Conservation (phyloP, 2,113 vertebrate species). For the Ctenodactylus gundi region DNA sequence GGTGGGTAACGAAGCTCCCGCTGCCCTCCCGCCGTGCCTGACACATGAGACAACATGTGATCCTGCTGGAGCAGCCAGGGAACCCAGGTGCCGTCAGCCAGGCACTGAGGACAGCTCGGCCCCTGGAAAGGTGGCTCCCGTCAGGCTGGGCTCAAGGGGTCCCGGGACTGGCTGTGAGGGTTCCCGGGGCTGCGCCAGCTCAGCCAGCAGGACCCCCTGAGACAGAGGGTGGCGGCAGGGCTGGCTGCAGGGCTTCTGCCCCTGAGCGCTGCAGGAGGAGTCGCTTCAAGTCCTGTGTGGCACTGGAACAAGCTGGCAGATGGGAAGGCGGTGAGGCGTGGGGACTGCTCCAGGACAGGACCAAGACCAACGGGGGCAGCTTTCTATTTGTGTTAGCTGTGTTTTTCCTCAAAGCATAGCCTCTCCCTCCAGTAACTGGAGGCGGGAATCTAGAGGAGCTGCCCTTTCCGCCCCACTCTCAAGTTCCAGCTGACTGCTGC, state of each 20-base stretch:
- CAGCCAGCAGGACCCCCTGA: not conserved
- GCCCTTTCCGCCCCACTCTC: not conserved
- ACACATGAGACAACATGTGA: constrained; percentile 44
- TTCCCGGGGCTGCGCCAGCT: not conserved
- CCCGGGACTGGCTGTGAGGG: not conserved
- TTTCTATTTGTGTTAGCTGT: not conserved
- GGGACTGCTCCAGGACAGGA: not conserved
- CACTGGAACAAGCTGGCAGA: not conserved
- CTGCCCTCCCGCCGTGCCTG: not conserved
- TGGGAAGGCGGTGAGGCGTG: not conserved
- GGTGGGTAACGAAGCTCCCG: constrained; percentile 17
- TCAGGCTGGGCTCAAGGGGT: not conserved
- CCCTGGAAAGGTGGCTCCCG: not conserved
- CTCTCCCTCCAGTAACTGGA: not conserved
- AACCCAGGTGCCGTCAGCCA: not conserved
- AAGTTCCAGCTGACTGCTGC: not conserved
- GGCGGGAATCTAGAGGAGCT: not conserved
- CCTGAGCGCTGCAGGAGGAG: not conserved
- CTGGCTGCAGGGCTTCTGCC: not conserved
- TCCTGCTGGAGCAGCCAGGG: not conserved
- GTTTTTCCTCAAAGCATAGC: not conserved
- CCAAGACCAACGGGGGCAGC: not conserved
- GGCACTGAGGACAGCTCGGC: fast-evolving
- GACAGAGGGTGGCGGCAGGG: too few species aligned
- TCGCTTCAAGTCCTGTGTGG: not conserved